A percentile compares a stretch with the other conserved stretches of the same genome.
phyloP scores from a whole-genome alignment of 2,888 invertebrate genomes.

The Neuroscelio doddi region DNA sequence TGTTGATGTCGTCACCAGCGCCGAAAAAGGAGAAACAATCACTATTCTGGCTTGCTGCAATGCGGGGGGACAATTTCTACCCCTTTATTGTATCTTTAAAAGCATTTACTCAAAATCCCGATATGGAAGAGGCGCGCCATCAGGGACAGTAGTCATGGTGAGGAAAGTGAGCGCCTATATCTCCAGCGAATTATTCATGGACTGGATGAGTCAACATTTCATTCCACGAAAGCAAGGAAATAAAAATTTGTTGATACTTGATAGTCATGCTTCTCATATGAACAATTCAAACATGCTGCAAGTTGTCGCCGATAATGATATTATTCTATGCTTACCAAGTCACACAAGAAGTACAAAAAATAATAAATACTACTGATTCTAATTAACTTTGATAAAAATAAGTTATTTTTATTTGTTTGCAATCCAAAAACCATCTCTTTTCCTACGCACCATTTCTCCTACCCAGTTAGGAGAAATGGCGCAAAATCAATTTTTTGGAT shows the following conservation, averaged over 20 bases:
- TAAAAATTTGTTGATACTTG: slow-evolving; percentile 53
- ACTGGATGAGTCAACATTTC: slow-evolving; percentile 56
- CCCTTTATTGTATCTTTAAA: slow-evolving; percentile 55
- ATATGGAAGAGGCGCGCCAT: slow-evolving; percentile 50
- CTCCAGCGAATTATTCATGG: slow-evolving; percentile 50
- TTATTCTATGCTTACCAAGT: too few species aligned
- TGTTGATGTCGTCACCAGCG: slow-evolving; percentile 46
- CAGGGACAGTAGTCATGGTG: slow-evolving; percentile 51
- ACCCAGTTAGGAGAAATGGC: too few species aligned
- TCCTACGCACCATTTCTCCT: too few species aligned
- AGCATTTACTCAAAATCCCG: slow-evolving; percentile 55
- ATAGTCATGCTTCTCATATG: too few species aligned
- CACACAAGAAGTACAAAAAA: too few species aligned
- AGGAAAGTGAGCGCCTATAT: slow-evolving; percentile 55
- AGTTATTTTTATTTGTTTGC: too few species aligned
- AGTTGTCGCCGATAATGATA: too few species aligned
- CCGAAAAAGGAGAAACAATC: slow-evolving; percentile 59
- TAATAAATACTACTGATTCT: too few species aligned
- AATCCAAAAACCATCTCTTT: too few species aligned
- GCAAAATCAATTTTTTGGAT: too few species aligned
- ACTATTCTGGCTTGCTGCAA: slow-evolving; percentile 62
- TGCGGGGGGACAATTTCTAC: slow-evolving; percentile 59
- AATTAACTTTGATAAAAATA: too few species aligned
- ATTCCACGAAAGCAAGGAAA: slow-evolving; percentile 54
- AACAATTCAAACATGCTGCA: too few species aligned